Base-by-base conservation (phyloP, 2,797 vertebrate species). In the Erethizon dorsatum region DNA sequence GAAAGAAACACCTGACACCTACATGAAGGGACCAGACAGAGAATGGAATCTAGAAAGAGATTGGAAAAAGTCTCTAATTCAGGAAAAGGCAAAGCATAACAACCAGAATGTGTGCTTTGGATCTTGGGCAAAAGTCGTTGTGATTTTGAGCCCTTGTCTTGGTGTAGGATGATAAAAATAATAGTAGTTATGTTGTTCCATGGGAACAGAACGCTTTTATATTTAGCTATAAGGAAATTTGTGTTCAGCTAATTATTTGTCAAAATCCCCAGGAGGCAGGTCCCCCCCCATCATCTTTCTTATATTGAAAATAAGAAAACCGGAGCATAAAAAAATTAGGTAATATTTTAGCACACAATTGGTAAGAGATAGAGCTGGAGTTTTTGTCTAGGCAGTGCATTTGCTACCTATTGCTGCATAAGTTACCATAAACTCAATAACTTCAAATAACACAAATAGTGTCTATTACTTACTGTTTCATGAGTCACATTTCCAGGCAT, bases 211-310 rank as follows among this genome's bases (percentile, higher is more conserved):
- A 63, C 2, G 14, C 59, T 33, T 52, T 67, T 47, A 2, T 85
- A 37, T 37, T 84, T 84, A 88, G 41, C 41, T 79, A 47, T 75
- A n/a, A 91, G 79, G 71, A 95, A 9, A 80, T 77, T 52, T 59
- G 50, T 54, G 3, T 33, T 84, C 24, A 41, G 6, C 33, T 61
- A 67, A 18, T 73, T 73, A 45, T 24, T 24, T 73, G 37, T 45
- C 45, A 26, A 67, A 54, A 78, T 88, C 47, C 11, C 31, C 26
- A 54, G 78, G 61, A 82, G 52, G 31, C n/a, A 85, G 13, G 17
- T 56, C 15, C 56, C 37, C 37, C 73, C 65, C 63, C n/a, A 59
- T 69, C 57, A 50, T 37, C 41, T 57, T 73, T 57, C 20, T 5
- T 33, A 45, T 37, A 28, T 61, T 56, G 47, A 57, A 69, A 22